A percentile compares a stretch with the other conserved stretches of the same genome.
phyloP scores from a whole-genome alignment of 2,797 vertebrate species.

The Artibeus jamaicensis region DNA sequence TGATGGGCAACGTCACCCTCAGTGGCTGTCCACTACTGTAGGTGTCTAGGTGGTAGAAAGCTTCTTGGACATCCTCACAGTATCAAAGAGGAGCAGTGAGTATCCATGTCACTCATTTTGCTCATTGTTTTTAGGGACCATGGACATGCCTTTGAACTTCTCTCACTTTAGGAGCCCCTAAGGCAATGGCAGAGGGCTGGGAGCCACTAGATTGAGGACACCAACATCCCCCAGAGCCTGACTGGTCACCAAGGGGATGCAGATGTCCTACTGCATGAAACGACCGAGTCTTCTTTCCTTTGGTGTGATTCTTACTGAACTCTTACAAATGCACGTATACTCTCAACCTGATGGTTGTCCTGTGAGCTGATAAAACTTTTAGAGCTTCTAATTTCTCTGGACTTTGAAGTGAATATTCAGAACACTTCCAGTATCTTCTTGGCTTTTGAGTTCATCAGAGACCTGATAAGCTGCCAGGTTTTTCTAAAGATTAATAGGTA shows the following conservation, averaged over 20 bases:
- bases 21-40: not conserved
- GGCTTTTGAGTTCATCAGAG: not conserved
- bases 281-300: not conserved
- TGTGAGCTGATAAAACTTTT: not conserved
- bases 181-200: not conserved
- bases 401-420: not conserved
- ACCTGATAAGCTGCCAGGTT: not conserved
- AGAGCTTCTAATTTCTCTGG: not conserved
- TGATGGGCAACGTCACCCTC: too few species aligned
- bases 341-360: not conserved
- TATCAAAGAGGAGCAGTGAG: not conserved
- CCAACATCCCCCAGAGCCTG: not conserved
- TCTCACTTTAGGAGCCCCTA: not conserved
- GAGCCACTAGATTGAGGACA: not conserved
- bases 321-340: not conserved
- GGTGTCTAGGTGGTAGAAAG: too few species aligned
- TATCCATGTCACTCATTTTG: not conserved
- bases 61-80: not conserved
- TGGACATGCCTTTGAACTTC: not conserved
- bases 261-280: not conserved
- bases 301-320: not conserved
- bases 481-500: not conserved
- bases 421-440: not conserved
- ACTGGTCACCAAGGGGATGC: not conserved
- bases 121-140: not conserved